Evolutionary conservation across 92 coral and sea anemone genomes (phyloP).

Genomic region (Porites divaricata): DNA sequence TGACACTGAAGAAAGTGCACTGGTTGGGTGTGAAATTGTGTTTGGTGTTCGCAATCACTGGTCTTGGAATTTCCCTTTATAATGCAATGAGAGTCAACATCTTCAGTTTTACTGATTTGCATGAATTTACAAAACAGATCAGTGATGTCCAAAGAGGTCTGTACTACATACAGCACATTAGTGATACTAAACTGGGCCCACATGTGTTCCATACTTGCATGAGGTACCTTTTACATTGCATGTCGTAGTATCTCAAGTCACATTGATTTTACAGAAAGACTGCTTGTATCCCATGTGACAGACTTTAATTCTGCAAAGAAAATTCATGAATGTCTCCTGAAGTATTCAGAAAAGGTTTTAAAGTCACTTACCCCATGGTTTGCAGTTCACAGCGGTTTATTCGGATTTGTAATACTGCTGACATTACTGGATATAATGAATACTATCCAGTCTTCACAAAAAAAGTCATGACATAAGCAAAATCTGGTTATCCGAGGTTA

Average conservation of each 20-base stretch:
- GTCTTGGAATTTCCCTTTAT: slow-evolving; percentile 39
- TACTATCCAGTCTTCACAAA: not conserved
- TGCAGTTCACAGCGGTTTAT: slow-evolving; percentile 43
- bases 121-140: slow-evolving; percentile 55
- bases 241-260: slow-evolving; percentile 64
- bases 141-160: slow-evolving; percentile 37
- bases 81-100: slow-evolving; percentile 56
- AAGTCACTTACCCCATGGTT: slow-evolving; percentile 63
- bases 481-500: slow-evolving; percentile 56
- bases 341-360: slow-evolving; percentile 59
- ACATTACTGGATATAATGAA: not conserved
- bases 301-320: slow-evolving; percentile 59
- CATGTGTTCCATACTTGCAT: slow-evolving; percentile 51
- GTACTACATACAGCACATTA: slow-evolving; percentile 38
- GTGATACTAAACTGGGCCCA: slow-evolving; percentile 63
- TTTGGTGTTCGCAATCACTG: slow-evolving; percentile 46
- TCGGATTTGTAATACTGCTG: not conserved
- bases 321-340: slow-evolving; percentile 67
- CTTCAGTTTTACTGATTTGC: slow-evolving; percentile 63
- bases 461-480: not conserved
- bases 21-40: slow-evolving; percentile 55
- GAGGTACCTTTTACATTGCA: slow-evolving; percentile 67
- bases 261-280: slow-evolving; percentile 59
- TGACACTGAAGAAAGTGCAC: slow-evolving; percentile 45
- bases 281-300: slow-evolving; percentile 44